Evolutionary conservation across 2,888 invertebrate genomes (phyloP).

Genomic region (Drosophila anceps): DNA sequence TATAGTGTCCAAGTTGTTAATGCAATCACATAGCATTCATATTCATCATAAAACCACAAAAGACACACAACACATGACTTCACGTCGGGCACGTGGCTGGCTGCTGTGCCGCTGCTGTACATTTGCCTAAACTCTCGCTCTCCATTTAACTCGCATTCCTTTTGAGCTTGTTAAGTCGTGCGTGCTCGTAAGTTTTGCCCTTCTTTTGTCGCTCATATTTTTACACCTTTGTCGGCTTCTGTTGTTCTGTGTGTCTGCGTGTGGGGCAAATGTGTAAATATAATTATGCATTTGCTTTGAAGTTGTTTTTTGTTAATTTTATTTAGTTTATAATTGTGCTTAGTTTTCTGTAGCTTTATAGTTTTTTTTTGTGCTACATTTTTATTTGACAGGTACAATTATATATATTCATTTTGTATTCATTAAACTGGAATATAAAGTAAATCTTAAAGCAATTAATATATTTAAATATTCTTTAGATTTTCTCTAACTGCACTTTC

Average conservation of each 20-base stretch:
- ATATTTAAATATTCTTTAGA: background rate
- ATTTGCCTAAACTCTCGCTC: slow-evolving; percentile 49
- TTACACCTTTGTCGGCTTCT: background rate
- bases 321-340: background rate
- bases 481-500: background rate
- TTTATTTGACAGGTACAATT: background rate
- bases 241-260: background rate
- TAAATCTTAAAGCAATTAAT: background rate
- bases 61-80: slow-evolving; percentile 65
- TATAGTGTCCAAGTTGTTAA: slow-evolving; percentile 70
- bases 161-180: slow-evolving; percentile 35
- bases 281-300: background rate
- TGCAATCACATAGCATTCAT: slow-evolving; percentile 81
- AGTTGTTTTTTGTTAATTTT: background rate
- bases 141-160: slow-evolving; percentile 27
- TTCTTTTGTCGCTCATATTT: slow-evolving; percentile 17
- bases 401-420: background rate
- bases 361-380: background rate
- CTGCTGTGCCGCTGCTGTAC: slow-evolving; percentile 6
- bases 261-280: slow-evolving; percentile 9
- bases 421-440: background rate
- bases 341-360: background rate
- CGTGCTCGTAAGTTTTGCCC: slow-evolving; percentile 33
- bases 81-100: slow-evolving; percentile 37
- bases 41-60: slow-evolving; percentile 80